Conservation (phyloP, 2,113 vertebrate genomes). For the Atlantisia rogersi region DNA sequence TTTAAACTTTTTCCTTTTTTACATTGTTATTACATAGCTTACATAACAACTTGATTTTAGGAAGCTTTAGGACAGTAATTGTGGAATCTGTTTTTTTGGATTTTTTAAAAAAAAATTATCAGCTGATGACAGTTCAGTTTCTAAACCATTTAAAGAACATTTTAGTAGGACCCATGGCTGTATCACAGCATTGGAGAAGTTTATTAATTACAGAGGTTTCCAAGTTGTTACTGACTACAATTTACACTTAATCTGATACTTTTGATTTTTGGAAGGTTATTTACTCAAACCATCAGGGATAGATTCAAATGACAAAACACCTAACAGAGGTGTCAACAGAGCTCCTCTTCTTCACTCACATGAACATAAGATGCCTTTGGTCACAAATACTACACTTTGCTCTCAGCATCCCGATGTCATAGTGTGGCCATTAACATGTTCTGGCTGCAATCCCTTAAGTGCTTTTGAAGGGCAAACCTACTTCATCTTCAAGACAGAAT, state of each 20-base stretch:
- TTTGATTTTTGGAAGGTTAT: not conserved
- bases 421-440: not conserved
- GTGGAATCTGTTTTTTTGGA: not conserved
- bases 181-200: not conserved
- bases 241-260: not conserved
- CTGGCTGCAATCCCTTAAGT: not conserved
- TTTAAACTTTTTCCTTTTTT: not conserved
- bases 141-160: not conserved
- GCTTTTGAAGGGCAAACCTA: not conserved
- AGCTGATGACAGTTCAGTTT: not conserved
- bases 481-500: not conserved
- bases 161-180: not conserved
- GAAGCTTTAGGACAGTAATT: not conserved
- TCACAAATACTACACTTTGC: not conserved
- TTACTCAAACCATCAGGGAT: not conserved
- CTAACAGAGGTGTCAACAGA: not conserved
- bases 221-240: not conserved
- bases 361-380: accelerated
- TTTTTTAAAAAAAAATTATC: not conserved
- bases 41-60: not conserved
- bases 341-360: not conserved
- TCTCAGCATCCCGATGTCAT: not conserved
- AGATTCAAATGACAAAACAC: not conserved
- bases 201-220: not conserved
- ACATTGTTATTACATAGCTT: not conserved